These are phyloP conservation scores for Mythimna vitellina DNA, from an alignment of 2,888 invertebrate species.

Conservation along the genomic window DNA sequence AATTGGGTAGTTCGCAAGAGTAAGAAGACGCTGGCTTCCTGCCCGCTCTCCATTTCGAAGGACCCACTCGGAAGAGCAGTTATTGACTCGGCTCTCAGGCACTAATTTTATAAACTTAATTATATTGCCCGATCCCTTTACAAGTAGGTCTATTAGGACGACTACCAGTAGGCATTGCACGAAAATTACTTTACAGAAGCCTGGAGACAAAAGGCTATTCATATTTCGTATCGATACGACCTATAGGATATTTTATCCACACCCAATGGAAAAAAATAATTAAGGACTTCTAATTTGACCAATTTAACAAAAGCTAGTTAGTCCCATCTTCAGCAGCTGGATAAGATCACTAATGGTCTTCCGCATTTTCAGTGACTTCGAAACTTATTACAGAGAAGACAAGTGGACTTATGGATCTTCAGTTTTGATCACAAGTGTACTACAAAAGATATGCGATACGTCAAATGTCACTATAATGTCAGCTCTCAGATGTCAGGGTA, in stretches of 20 bases:
- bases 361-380: constrained; percentile 77
- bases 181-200: not conserved
- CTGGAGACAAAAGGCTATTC: not conserved
- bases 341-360: not conserved
- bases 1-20: constrained; percentile 59
- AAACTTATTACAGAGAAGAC: constrained; percentile 85
- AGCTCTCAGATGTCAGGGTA: constrained; percentile 58
- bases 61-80: constrained; percentile 45
- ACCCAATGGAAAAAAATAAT: not conserved
- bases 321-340: not conserved
- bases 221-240: not conserved
- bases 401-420: constrained; percentile 92
- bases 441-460: constrained; percentile 87
- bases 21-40: constrained; percentile 11
- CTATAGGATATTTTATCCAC: not conserved
- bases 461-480: constrained; percentile 36
- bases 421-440: constrained; percentile 91
- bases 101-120: not conserved
- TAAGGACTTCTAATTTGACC: no score
- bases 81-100: constrained; percentile 44
- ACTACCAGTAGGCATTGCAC: no score
- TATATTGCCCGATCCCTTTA: not conserved
- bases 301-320: no score
- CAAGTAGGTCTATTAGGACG: no score
- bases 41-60: constrained; percentile 40